phyloP scores from a whole-genome alignment of 53 echinoderm and acorn worm species.

The Pentamera pediparva region DNA sequence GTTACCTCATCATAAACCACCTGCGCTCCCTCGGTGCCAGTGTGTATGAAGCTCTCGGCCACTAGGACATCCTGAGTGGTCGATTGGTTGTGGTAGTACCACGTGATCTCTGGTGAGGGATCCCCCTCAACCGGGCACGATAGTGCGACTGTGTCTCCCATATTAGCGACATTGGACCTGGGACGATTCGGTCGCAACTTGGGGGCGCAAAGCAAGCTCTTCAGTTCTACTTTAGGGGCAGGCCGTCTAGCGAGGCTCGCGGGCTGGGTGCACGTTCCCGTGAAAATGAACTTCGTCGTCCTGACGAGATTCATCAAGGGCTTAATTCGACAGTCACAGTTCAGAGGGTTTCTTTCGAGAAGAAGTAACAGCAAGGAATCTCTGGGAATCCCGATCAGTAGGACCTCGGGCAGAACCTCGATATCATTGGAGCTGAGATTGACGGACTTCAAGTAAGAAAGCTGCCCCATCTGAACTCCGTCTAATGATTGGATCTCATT shows the following conservation, averaged over 20 bases:
- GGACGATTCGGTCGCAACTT: background rate
- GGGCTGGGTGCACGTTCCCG: too few species aligned
- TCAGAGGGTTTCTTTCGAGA: background rate
- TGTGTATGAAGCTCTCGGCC: background rate
- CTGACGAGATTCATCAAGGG: too few species aligned
- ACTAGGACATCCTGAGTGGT: background rate
- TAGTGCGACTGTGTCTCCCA: background rate
- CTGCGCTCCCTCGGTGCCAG: background rate
- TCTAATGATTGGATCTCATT: slow-evolving; percentile 4
- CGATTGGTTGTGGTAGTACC: slow-evolving; percentile 56
- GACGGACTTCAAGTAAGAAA: background rate
- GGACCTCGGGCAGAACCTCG: background rate
- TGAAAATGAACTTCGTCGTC: too few species aligned
- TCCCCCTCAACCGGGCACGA: slow-evolving; percentile 59
- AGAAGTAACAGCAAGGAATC: background rate
- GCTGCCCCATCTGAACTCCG: background rate
- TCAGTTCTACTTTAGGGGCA: too few species aligned
- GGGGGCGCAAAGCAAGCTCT: too few species aligned
- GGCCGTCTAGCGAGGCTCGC: too few species aligned
- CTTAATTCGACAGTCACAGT: slow-evolving; percentile 7
- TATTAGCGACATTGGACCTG: background rate
- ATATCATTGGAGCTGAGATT: background rate
- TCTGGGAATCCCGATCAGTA: background rate
- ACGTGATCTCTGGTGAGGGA: slow-evolving; percentile 58
- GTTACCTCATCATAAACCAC: background rate